Base-by-base conservation (phyloP, 2,888 invertebrate genomes). In the Allolobophora icterica region DNA sequence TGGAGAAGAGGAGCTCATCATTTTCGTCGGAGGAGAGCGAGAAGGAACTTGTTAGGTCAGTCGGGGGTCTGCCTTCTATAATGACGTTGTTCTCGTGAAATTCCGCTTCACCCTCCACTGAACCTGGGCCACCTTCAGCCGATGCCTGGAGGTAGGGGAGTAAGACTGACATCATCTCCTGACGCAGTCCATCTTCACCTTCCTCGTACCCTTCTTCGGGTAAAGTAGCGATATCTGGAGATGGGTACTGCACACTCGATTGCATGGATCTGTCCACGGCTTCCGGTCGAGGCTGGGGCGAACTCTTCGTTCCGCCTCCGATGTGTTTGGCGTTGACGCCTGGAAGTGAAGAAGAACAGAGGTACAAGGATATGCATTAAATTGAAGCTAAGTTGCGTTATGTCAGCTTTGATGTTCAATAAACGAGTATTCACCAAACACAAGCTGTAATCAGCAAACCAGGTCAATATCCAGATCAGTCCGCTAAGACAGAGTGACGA, bases 41-140 rank as follows among this genome's bases (percentile, higher is more conserved):
- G 30, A 71, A 17, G 71, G 71, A 8, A 71, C 71, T 71, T 8
- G 71, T n/a, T n/a, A 1, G 71, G n/a, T 71, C 71, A 1, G 71
- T 71, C n/a, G 30, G 71, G n/a, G n/a, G n/a, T 71, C n/a, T 17
- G 17, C 71, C 71, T 8, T 71, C 71, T 8, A 11, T n/a, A 11
- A 71, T 71, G 71, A 71, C 71, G 71, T 71, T 71, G 71, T 71
- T 71, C n/a, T 71, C 71, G n/a, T 71, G 71, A 71, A 71, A 71
- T 71, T 71, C 71, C 13, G 8, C 11, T 8, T 13, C 71, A n/a
- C n/a, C 71, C n/a, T 71, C n/a, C 11, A n/a, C n/a, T 11, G 71
- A 71, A 30, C n/a, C 71, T 17, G 71, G 71, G 71, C 19, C 30
- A 8, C 71, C n/a, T 13, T 71, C 71, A 30, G 71, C 30, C 71